Evolutionary conservation across 2,797 vertebrate species (phyloP).

Genomic region (Lagodon rhomboides): DNA sequence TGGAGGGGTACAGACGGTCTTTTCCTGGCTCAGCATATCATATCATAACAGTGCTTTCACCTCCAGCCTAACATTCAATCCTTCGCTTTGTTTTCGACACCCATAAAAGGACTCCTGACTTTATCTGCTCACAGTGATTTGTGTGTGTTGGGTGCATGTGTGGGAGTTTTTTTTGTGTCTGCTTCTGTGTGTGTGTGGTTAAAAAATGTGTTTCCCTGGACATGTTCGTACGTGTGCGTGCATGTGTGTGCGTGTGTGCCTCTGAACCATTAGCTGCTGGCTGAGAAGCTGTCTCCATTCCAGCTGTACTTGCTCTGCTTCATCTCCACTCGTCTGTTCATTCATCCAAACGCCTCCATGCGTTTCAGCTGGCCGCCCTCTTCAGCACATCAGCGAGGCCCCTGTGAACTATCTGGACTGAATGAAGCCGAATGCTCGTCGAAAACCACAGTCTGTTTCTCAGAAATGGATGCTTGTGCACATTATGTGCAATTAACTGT

Average conservation of each 20-base stretch:
- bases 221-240: not conserved
- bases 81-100: slow-evolving; percentile 61
- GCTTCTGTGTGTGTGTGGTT: not conserved
- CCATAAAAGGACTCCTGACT: slow-evolving; percentile 69
- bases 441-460: slow-evolving; percentile 31
- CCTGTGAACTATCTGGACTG: slow-evolving; percentile 33
- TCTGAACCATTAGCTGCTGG: slow-evolving; percentile 41
- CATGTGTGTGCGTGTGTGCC: not conserved
- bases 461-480: slow-evolving; percentile 31
- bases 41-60: slow-evolving; percentile 57
- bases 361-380: slow-evolving; percentile 27
- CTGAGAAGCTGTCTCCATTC: slow-evolving; percentile 57
- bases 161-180: slow-evolving; percentile 11
- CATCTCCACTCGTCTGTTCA: slow-evolving; percentile 63
- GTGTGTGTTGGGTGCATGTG: slow-evolving; percentile 37
- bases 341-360: slow-evolving; percentile 51
- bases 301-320: slow-evolving; percentile 58
- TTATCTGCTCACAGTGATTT: slow-evolving; percentile 6
- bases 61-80: slow-evolving; percentile 47
- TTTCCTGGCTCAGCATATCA: slow-evolving; percentile 62
- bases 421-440: slow-evolving; percentile 30
- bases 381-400: slow-evolving; percentile 30
- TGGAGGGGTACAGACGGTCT: slow-evolving; percentile 45
- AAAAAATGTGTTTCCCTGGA: slow-evolving; percentile 6
- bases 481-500: slow-evolving; percentile 16